Base-by-base conservation (phyloP, 2,113 vertebrate species). In the Chauna torquata region DNA sequence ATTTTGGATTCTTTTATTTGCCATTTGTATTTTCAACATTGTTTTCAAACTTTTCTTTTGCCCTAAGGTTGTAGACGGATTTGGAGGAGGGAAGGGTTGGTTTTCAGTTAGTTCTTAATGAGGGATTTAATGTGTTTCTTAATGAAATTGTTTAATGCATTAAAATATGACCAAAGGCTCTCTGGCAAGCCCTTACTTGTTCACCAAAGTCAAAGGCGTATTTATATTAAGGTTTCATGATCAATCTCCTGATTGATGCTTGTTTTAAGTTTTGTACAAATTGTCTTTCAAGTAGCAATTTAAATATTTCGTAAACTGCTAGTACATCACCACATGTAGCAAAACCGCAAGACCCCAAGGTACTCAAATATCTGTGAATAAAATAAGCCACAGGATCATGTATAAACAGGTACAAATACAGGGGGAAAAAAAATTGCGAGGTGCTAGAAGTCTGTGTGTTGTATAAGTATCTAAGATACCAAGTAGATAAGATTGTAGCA, bases 211-310 rank as follows among this genome's bases (percentile, higher is more conserved):
- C 75, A 77, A 82, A 77, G 42, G 18, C 58, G 77, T 80, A 58
- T 82, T 91, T 91, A 49, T 61, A 66, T 66, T 79, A 50, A 86
- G 19, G n/a, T 74, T 94, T 94, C 25, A 14, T 20, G 20, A 95
- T 91, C 66, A 74, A 18, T 74, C 66, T 88, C 74, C 82, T 93
- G 88, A 80, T 76, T 55, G 78, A 95, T 86, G 62, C 75, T 87
- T 44, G 36, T 88, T 93, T 82, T 85, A 82, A 50, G 72, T 92
- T 88, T 88, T 86, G 40, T 90, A 90, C 79, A 92, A 95, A 96
- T 88, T 94, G 55, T 69, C 57, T 86, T 95, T 96, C 79, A 81
- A 90, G 84, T 62, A 87, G 66, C 74, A 86, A 58, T 79, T 91
- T 90, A 86, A 96, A 95, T 91, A 86, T 87, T 89, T 92, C 83